phyloP scores from a whole-genome alignment of 2,888 invertebrate genomes.

The Proisotoma minuta region DNA sequence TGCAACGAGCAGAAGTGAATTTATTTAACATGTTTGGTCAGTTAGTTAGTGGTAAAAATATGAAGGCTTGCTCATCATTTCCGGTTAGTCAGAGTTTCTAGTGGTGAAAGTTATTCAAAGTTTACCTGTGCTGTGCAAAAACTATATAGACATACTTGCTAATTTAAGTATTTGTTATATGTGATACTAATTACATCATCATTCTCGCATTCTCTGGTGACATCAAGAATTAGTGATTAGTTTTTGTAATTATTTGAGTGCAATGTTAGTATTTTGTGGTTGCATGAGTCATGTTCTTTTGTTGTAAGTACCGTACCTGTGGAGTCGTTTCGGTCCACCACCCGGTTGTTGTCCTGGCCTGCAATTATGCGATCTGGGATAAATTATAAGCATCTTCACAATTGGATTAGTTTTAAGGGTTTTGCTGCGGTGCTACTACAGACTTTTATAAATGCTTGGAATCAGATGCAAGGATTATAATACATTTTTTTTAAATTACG shows the following conservation, averaged over 20 bases:
- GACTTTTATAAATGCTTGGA: no score
- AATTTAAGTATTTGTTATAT: no score
- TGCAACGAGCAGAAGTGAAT: background rate
- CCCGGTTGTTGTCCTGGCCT: slow-evolving; percentile 41
- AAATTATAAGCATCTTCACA: slow-evolving; percentile 31
- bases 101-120: background rate
- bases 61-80: no score
- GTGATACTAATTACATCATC: no score
- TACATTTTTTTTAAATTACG: no score
- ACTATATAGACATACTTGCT: no score
- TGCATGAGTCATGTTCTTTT: background rate
- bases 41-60: background rate
- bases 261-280: background rate
- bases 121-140: no score
- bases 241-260: background rate
- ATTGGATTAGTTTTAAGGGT: background rate
- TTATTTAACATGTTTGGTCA: slow-evolving; percentile 2
- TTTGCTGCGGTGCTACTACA: background rate
- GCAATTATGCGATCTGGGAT: slow-evolving; percentile 44
- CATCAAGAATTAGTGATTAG: background rate
- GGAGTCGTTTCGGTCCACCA: slow-evolving; percentile 34
- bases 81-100: background rate
- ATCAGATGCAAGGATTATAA: no score
- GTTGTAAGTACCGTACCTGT: slow-evolving; percentile 9
- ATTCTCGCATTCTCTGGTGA: no score